Evolutionary conservation across 2,888 invertebrate species (phyloP).

Genomic region (Amblyjoppa fuscipennis): DNA sequence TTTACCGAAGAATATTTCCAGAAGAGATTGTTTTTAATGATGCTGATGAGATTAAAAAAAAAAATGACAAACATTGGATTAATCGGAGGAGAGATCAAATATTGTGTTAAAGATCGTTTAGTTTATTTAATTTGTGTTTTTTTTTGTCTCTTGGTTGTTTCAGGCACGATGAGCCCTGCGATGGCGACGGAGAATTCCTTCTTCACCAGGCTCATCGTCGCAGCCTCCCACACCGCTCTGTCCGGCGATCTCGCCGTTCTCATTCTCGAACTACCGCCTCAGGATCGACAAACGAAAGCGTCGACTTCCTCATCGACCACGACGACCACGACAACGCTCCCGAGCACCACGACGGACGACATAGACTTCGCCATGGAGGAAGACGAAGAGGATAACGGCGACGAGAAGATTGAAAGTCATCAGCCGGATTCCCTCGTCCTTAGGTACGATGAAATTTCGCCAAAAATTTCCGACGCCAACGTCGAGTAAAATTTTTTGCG

Average conservation of each 20-base stretch:
- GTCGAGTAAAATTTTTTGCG: neutral
- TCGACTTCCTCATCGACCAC: conserved; percentile 82
- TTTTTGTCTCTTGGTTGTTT: conserved; percentile 46
- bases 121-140: neutral
- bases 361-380: conserved; percentile 71
- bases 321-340: conserved; percentile 80
- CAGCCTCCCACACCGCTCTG: conserved; percentile 91
- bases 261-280: conserved; percentile 85
- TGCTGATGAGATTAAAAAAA: too few species aligned
- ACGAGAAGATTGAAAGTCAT: conserved; percentile 41
- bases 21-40: neutral
- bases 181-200: conserved; percentile 74
- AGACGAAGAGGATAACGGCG: conserved; percentile 62
- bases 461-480: neutral
- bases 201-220: conserved; percentile 88
- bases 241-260: conserved; percentile 92
- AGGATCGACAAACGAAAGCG: conserved; percentile 74
- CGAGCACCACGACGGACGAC: conserved; percentile 70
- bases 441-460: conserved; percentile 68
- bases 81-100: neutral
- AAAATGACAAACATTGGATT: neutral
- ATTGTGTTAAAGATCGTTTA: neutral
- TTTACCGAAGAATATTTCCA: neutral
- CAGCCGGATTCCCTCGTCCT: conserved; percentile 74
- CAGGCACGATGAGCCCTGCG: conserved; percentile 75